Evolutionary conservation across 2,113 vertebrate species (phyloP).

Genomic region (Pygoscelis adeliae): DNA sequence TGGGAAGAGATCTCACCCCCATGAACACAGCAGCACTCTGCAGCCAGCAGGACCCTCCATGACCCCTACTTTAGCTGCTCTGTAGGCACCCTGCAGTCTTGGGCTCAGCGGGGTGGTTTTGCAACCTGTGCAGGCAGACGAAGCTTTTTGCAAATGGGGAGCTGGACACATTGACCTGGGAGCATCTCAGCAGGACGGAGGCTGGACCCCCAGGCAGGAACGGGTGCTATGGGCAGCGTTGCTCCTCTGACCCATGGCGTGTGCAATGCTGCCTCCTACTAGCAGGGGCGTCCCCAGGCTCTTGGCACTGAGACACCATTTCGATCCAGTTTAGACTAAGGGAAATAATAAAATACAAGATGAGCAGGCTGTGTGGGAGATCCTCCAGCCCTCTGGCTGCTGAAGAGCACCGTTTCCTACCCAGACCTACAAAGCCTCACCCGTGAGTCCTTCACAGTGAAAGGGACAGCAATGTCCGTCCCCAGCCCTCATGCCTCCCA

Average conservation of each 20-base stretch:
- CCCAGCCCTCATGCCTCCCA: too few species aligned
- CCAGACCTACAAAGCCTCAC: background rate
- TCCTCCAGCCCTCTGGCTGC: background rate
- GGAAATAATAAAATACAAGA: background rate
- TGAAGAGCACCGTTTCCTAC: rapidly evolving
- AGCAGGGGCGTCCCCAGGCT: background rate
- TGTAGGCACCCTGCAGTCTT: background rate
- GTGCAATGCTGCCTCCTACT: background rate
- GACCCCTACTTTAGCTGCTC: rapidly evolving
- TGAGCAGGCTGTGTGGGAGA: background rate
- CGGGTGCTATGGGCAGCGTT: rapidly evolving
- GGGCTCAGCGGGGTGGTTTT: background rate
- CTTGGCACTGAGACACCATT: background rate
- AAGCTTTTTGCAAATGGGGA: background rate
- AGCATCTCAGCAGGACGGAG: rapidly evolving
- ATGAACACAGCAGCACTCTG: background rate
- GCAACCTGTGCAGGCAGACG: background rate
- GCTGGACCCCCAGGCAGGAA: background rate
- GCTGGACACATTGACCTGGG: background rate
- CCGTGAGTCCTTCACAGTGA: background rate
- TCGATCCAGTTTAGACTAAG: background rate
- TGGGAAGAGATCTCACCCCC: background rate
- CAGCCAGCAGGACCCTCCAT: background rate
- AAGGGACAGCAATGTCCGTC: rapidly evolving
- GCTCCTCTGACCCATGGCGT: background rate